Evolutionary conservation across 2,113 vertebrate genomes (phyloP).

Genomic region (Eudyptes chrysolophus): DNA sequence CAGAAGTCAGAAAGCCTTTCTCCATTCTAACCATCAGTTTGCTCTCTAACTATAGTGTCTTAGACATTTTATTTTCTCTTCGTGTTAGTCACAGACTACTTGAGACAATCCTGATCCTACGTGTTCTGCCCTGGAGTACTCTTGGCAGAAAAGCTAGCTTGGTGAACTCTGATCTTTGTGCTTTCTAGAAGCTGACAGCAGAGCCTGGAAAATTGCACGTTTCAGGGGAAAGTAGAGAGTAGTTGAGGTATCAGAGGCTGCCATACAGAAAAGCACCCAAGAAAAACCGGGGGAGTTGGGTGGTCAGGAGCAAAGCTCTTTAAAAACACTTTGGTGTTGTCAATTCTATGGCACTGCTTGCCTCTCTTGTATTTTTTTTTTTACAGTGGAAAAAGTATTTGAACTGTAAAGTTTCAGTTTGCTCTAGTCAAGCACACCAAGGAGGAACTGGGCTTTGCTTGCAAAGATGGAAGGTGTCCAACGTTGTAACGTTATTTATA

Average conservation of each 20-base stretch:
- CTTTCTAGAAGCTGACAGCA: background rate
- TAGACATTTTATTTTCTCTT: background rate
- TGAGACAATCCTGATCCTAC: background rate
- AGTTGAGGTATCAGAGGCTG: background rate
- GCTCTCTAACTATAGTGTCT: background rate
- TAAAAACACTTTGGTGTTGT: no score
- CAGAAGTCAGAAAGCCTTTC: background rate
- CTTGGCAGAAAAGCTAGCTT: background rate
- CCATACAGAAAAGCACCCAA: background rate
- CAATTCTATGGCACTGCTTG: no score
- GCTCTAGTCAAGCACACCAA: background rate
- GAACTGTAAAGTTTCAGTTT: no score
- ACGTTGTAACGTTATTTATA: rapidly evolving
- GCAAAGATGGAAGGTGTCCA: background rate
- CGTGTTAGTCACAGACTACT: background rate
- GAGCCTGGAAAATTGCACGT: background rate
- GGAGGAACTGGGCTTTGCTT: background rate
- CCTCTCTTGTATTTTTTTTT: no score
- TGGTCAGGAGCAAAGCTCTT: background rate
- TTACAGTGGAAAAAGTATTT: no score
- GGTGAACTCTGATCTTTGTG: background rate
- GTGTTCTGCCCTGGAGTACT: background rate
- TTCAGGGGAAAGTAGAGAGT: background rate
- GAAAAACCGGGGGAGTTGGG: background rate
- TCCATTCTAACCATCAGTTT: background rate